Evolutionary conservation across 2,888 invertebrate species (phyloP), one percentile per base, ranked within the genome.

Genomic region (Desoria tigrina): DNA sequence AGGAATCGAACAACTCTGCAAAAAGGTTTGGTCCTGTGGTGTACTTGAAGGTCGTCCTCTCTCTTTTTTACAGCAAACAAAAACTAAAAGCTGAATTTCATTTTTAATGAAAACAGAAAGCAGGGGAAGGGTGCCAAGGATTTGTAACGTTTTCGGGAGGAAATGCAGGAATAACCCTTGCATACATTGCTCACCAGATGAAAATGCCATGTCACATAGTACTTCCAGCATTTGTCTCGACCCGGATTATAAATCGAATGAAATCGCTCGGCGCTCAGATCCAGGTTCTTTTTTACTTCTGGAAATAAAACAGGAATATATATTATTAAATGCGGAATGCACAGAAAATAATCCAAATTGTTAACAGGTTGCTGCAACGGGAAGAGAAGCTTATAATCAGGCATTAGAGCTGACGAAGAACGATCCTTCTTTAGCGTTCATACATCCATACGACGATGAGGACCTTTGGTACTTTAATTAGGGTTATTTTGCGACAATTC

Each of bases 101-200:
- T 32, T 32, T 32, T 32, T 32, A 7, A 7, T 32, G 11, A 32
- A 4, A 32, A 32, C 59, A 73, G 74, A 63, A 60, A 27, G 66
- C 64, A 9, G 37, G 50, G 21, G 49, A 55, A 49, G 76, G 74
- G 2, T 61, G 45, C 50, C 67, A 63, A 32, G 60, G 63, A 9
- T 51, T 82, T 23, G 79, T 81, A 11, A 78, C 78, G 63, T 80
- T 81, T 7, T 82, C 82, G 6, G 81, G 82, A 2, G 83, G 83
- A 0, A 83, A 83, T 76, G 82, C 82, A 16, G 83, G 83, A 1
- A 66, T 82, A 65, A 82, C 83, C 11, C 79, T 81, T n/a, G 82
- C 82, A 1, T 80, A 80, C 70, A 77, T 80, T 1, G 80, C 81
- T 2, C 73, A 76, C n/a, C 71, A 77, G 42, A 74, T 82, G 9